These are phyloP conservation scores for Exocentrus adspersus DNA, from an alignment of 2,888 invertebrate species.

Conservation along the genomic window DNA sequence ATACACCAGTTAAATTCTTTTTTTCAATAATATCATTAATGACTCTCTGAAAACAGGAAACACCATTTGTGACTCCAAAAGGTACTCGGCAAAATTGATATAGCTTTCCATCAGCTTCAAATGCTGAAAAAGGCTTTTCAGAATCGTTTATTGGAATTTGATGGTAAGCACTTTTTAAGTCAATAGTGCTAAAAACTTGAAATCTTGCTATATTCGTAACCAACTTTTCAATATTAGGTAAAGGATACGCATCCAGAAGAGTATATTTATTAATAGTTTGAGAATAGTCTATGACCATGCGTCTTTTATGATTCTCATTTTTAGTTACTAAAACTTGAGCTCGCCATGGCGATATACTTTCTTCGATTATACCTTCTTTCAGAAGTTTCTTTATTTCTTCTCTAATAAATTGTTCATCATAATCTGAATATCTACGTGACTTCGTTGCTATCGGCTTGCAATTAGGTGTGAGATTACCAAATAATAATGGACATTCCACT, in stretches of 20 bases:
- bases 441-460: not conserved
- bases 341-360: not conserved
- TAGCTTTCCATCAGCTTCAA: conserved; percentile 10
- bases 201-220: too few species aligned
- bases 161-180: not conserved
- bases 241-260: conserved; percentile 39
- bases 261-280: conserved; percentile 44
- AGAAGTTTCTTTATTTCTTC: not conserved
- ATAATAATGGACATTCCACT: too few species aligned
- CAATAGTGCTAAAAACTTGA: conserved; percentile 12
- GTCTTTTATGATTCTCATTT: conserved; percentile 33
- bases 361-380: not conserved
- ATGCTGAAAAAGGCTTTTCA: conserved; percentile 14
- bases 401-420: not conserved
- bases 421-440: not conserved
- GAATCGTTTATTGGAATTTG: not conserved
- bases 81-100: conserved; percentile 10
- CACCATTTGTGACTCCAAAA: conserved; percentile 18
- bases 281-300: conserved; percentile 45
- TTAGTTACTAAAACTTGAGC: conserved; percentile 40
- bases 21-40: conserved; percentile 11
- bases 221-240: conserved; percentile 36
- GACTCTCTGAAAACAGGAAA: conserved; percentile 5
- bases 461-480: too few species aligned
- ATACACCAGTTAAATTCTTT: conserved; percentile 5